Conservation (phyloP, 2,113 vertebrate genomes). For the Mobula birostris region DNA sequence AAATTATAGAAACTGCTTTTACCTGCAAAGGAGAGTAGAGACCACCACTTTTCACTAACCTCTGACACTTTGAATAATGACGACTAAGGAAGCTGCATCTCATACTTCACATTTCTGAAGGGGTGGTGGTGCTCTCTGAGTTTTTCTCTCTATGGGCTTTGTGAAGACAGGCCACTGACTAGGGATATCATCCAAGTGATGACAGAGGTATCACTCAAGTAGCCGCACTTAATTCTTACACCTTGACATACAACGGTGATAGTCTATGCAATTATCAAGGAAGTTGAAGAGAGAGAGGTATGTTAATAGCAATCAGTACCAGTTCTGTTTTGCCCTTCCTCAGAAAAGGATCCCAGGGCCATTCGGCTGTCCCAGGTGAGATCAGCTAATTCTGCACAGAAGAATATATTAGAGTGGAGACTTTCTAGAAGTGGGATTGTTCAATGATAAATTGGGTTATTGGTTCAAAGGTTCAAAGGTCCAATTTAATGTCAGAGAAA, state of each 20-base stretch:
- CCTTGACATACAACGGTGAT: not conserved
- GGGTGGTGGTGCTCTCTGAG: not conserved
- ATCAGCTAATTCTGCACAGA: not conserved
- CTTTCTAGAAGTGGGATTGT: not conserved
- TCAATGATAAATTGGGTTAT: not conserved
- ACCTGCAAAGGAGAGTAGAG: not conserved
- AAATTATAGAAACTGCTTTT: not conserved
- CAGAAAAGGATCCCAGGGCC: not conserved
- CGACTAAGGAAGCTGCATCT: not conserved
- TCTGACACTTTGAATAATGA: constrained; percentile 9
- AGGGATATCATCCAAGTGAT: not conserved
- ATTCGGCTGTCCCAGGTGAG: not conserved
- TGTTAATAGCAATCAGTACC: not conserved
- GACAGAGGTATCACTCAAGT: not conserved
- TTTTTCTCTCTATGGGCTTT: not conserved
- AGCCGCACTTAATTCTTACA: not conserved
- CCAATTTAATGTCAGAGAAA: no score
- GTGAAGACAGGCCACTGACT: not conserved
- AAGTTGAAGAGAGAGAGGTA: not conserved
- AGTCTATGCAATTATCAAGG: not conserved
- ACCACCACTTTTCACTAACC: not conserved
- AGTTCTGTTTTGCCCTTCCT: not conserved
- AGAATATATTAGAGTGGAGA: not conserved
- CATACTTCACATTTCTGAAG: constrained; percentile 2
- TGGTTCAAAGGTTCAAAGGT: no score